Conservation (phyloP, 2,888 invertebrate species). For the Epicampocera succincta region DNA sequence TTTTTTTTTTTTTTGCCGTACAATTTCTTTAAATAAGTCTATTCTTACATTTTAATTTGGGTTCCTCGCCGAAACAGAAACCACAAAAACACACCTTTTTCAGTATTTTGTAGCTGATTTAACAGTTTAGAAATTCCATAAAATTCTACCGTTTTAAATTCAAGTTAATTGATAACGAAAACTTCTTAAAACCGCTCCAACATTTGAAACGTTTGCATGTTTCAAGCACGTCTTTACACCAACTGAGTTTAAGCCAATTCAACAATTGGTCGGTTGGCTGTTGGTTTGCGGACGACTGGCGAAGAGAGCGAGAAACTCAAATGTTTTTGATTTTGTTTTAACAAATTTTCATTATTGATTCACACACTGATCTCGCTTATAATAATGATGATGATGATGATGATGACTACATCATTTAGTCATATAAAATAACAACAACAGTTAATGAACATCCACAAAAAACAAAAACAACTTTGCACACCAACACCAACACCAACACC, state of each 20-base stretch:
- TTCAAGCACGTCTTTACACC: constrained; percentile 67
- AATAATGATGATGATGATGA: constrained; percentile 19
- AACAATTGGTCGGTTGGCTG: constrained; percentile 17
- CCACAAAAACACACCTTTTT: constrained; percentile 39
- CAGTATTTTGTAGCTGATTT: constrained; percentile 24
- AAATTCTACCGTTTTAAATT: constrained; percentile 32
- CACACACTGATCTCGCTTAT: constrained; percentile 25
- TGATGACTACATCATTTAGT: constrained; percentile 13
- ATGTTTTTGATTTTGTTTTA: constrained; percentile 23
- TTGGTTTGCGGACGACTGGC: constrained; percentile 52
- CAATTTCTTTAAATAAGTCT: background rate
- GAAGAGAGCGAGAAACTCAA: constrained; percentile 24
- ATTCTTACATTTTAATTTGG: background rate
- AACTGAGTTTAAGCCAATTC: constrained; percentile 63
- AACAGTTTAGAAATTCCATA: constrained; percentile 29
- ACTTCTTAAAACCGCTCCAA: constrained; percentile 47
- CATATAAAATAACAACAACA: background rate
- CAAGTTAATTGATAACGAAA: background rate
- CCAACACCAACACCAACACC: background rate
- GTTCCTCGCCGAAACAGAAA: constrained; percentile 18
- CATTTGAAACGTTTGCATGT: constrained; percentile 59
- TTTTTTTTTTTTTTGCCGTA: too few relatives aligned
- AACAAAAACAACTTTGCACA: background rate
- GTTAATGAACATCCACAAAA: constrained; percentile 17
- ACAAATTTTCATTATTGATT: background rate